Evolutionary conservation across 2,113 vertebrate genomes (phyloP), one percentile per base, ranked within the genome.

Genomic region (Perca flavescens): DNA sequence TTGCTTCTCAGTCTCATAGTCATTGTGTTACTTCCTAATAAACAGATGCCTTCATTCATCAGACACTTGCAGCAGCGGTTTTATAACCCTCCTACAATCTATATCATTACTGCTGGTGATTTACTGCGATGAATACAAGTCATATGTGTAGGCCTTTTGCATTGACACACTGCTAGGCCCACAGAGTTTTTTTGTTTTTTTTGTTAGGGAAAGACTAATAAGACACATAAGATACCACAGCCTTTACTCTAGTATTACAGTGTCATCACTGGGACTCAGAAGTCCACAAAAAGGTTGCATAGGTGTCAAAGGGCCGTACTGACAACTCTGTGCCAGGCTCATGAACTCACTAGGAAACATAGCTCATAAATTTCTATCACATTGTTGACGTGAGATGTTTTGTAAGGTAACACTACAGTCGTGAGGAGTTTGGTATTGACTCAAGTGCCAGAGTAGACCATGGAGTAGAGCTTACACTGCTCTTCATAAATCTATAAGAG

Each of bases 21-120:
- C 85, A 67, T 91, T 91, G 82, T 83, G 87, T 86, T 86, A 76
- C 80, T 73, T 81, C 57, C 74, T 88, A 90, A 90, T 92, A 91
- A 92, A 90, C 90, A 86, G 87, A 93, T 82, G 88, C 86, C 79
- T 85, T 91, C 87, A 91, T 91, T 91, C 84, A 71, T 91, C 91
- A 92, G 92, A 86, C 83, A 80, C 78, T 87, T 31, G 78, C 66
- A 81, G 83, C 65, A 81, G 80, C 70, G 50, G 66, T 82, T 86
- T 93, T 85, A 87, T 78, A 50, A 71, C 80, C 86, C 47, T 43
- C 28, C 75, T 85, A 83, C 83, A 88, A 79, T 86, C 86, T 86
- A 56, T 91, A 88, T 82, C 73, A 65, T 74, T 52, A 34, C 80
- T 67, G 34, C 69, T 46, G 66, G 14, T 83, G 74, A 89, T 87